Evolutionary conservation across 2,797 vertebrate genomes (phyloP).

Genomic region (Sebastes iracundus): DNA sequence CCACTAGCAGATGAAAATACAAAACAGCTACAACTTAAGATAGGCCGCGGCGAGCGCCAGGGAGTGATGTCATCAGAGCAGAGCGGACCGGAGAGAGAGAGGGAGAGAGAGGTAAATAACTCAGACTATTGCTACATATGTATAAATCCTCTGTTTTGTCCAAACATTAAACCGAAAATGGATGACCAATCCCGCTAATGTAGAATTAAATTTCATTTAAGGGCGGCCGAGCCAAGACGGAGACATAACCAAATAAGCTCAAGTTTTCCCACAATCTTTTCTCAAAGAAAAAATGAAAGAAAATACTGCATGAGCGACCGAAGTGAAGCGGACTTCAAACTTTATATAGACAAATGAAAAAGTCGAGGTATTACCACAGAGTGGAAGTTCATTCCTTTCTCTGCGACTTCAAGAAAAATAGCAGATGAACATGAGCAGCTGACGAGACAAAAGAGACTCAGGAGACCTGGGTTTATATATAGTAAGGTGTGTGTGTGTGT

Average conservation of each 20-base stretch:
- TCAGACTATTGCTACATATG: conserved; percentile 58
- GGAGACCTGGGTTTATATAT: conserved; percentile 45
- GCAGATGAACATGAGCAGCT: conserved; percentile 33
- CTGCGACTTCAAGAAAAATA: not conserved
- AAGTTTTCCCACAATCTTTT: conserved; percentile 39
- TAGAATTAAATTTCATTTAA: conserved; percentile 42
- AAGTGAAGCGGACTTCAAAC: conserved; percentile 12
- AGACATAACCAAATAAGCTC: conserved; percentile 46
- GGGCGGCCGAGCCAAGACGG: conserved; percentile 25
- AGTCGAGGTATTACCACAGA: not conserved
- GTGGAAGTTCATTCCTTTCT: not conserved
- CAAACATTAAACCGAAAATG: conserved; percentile 34
- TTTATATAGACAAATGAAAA: conserved; percentile 10
- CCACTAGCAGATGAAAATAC: conserved; percentile 80
- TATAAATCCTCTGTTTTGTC: conserved; percentile 48
- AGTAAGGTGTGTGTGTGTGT: conserved; percentile 3
- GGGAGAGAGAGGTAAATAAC: conserved; percentile 53
- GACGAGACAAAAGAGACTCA: conserved; percentile 24
- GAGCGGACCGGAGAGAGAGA: conserved; percentile 27
- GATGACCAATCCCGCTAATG: conserved; percentile 46
- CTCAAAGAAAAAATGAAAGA: conserved; percentile 25
- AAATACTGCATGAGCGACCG: conserved; percentile 5
- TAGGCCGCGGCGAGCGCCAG: conserved; percentile 60
- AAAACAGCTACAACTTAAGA: conserved; percentile 79
- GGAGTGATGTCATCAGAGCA: conserved; percentile 75